Percentiles rank a stretch among this genome's conserved stretches.
Evolutionary conservation across 2,113 vertebrate species (phyloP).

Genomic region (Plestiodon gilberti): DNA sequence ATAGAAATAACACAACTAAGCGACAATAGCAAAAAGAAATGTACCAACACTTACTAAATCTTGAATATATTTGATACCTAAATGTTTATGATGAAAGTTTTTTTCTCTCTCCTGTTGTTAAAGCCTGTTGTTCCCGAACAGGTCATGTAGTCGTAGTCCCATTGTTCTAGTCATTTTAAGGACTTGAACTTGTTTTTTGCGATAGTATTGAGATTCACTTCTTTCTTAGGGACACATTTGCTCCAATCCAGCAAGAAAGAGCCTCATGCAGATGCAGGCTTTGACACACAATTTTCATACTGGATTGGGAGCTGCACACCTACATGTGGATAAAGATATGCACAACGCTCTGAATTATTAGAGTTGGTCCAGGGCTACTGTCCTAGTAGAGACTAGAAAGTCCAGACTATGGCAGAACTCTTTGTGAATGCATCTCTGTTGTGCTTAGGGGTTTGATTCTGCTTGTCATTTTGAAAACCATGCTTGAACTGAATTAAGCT

Average conservation of each 20-base stretch:
- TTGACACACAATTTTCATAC: not conserved
- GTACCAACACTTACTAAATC: slow-evolving; percentile 41
- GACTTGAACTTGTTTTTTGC: slow-evolving; percentile 36
- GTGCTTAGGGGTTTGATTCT: too few relatives aligned
- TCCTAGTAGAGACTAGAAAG: slow-evolving; percentile 8
- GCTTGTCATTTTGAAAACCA: too few relatives aligned
- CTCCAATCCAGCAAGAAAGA: not conserved
- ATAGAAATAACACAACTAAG: slow-evolving; percentile 60
- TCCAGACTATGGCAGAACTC: not conserved
- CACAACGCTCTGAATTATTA: too few relatives aligned
- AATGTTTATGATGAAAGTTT: slow-evolving; percentile 33
- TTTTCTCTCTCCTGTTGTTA: slow-evolving; percentile 34
- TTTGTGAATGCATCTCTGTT: slow-evolving; percentile 11
- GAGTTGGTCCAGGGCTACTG: not conserved
- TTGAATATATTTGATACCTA: slow-evolving; percentile 36
- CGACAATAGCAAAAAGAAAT: slow-evolving; percentile 50
- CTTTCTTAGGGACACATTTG: slow-evolving; percentile 13
- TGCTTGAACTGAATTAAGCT: too few relatives aligned
- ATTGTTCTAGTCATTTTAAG: slow-evolving; percentile 18
- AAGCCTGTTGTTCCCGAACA: slow-evolving; percentile 35
- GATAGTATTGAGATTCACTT: not conserved
- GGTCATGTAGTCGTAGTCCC: slow-evolving; percentile 25
- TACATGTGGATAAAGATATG: too few relatives aligned
- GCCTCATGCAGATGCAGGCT: not conserved
- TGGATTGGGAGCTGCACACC: not conserved